Evolutionary conservation across 2,888 invertebrate species (phyloP).

Genomic region (Pherbina coryleti): DNA sequence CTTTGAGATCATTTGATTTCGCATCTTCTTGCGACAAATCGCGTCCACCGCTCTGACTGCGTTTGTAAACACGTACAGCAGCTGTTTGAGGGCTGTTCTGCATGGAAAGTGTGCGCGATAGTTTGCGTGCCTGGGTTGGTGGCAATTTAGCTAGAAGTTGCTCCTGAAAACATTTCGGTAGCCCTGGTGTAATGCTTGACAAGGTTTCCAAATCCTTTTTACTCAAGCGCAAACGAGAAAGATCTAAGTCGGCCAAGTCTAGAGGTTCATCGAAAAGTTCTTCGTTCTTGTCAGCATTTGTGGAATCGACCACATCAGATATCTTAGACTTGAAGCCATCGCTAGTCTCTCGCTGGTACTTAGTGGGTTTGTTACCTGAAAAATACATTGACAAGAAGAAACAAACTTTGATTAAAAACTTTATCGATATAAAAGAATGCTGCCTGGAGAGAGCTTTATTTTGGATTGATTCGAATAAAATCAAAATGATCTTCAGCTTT

Average conservation of each 20-base stretch:
- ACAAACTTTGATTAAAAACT: conserved; percentile 28
- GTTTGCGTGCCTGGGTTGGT: conserved; percentile 76
- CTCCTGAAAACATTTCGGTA: conserved; percentile 79
- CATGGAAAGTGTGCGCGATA: conserved; percentile 75
- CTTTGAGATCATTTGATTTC: conserved; percentile 60
- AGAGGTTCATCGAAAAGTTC: conserved; percentile 60
- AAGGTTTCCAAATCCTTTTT: conserved; percentile 79
- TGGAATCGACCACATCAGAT: background rate
- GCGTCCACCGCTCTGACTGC: conserved; percentile 71
- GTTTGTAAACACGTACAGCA: conserved; percentile 60
- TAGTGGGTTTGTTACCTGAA: conserved; percentile 49
- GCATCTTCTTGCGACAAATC: conserved; percentile 49
- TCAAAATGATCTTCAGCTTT: conserved; percentile 5
- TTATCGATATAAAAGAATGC: background rate
- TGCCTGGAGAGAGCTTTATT: background rate
- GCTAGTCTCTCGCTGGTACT: conserved; percentile 44
- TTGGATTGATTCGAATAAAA: conserved; percentile 39
- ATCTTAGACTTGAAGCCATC: conserved; percentile 32
- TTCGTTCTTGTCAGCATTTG: background rate
- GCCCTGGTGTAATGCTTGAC: conserved; percentile 78
- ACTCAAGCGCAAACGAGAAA: conserved; percentile 77
- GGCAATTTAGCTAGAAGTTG: conserved; percentile 79
- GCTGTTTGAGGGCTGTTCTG: conserved; percentile 57
- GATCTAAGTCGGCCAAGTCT: conserved; percentile 76
- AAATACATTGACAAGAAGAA: conserved; percentile 22